Evolutionary conservation across 2,888 invertebrate species (phyloP).

Genomic region (Drosophila dives): DNA sequence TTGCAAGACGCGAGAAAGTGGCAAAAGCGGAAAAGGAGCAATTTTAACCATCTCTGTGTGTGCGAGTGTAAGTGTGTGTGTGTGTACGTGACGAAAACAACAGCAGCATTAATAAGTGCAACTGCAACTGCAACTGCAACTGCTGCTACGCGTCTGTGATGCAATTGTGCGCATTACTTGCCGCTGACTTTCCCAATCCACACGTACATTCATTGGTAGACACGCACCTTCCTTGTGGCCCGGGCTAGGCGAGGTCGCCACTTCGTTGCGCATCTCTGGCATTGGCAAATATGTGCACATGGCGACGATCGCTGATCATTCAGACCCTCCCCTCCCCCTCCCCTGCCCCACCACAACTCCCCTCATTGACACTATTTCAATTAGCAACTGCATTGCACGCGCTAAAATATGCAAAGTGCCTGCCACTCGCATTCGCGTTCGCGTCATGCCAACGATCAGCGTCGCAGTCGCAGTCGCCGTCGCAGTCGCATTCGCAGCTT

Average conservation of each 20-base stretch:
- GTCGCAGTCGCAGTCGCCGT: slow-evolving; percentile 17
- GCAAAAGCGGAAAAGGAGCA: slow-evolving; percentile 35
- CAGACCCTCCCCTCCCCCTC: background rate
- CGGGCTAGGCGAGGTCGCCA: slow-evolving; percentile 75
- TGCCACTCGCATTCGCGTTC: slow-evolving; percentile 56
- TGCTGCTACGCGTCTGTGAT: slow-evolving; percentile 58
- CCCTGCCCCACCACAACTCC: background rate
- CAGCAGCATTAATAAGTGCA: slow-evolving; percentile 29
- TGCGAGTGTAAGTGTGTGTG: slow-evolving; percentile 38
- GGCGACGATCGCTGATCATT: slow-evolving; percentile 54
- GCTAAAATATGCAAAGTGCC: slow-evolving; percentile 78
- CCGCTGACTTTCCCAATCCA: slow-evolving; percentile 37
- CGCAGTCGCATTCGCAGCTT: slow-evolving; percentile 1
- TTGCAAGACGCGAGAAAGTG: slow-evolving; percentile 53
- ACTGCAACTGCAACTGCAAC: slow-evolving; percentile 36
- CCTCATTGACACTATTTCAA: slow-evolving; percentile 78
- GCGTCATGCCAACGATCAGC: slow-evolving; percentile 62
- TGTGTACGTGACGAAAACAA: slow-evolving; percentile 44
- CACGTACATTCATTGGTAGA: slow-evolving; percentile 23
- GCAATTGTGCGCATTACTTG: slow-evolving; percentile 69
- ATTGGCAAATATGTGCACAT: slow-evolving; percentile 75
- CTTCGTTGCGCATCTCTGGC: slow-evolving; percentile 78
- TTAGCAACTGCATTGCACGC: slow-evolving; percentile 80
- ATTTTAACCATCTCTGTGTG: slow-evolving; percentile 12
- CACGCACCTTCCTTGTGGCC: slow-evolving; percentile 64